Evolutionary conservation across 2,113 vertebrate species (phyloP), one percentile per base, ranked within the genome.

Genomic region (Antechinus flavipes): DNA sequence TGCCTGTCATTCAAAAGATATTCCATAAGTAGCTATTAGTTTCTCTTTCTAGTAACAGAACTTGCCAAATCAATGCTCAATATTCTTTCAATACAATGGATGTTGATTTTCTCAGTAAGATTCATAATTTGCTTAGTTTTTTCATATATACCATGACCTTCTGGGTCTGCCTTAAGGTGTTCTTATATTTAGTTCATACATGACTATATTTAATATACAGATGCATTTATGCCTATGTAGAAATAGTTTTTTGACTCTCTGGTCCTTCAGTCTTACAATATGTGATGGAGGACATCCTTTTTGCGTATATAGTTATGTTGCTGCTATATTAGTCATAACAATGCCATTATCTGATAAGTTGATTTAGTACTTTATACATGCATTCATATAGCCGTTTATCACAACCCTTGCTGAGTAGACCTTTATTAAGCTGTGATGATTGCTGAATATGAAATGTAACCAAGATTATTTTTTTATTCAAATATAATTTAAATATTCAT

Each of bases 401-500:
- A 98, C 97, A 97, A 10, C 94, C 93, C 97, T 98, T 98, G 97
- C 98, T 54, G 96, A 98, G 97, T 94, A 98, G 98, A 97, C 98
- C 97, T 98, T 99, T 99, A 99, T 99, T 99, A 99, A 99, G 97
- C 98, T 94, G 91, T 98, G 98, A 99, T 99, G 98, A 98, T 98
- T 98, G 98, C 98, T 98, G 98, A 98, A 99, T 99, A 98, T 98
- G 97, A 99, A 99, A 98, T 99, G 98, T 98, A 99, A 99, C 99
- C 98, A 99, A 99, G 98, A 99, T 99, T 99, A 99, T 99, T 99
- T 98, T 98, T 99, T 99, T 98, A 99, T 99, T 99, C 98, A 99
- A 99, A 99, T 99, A 99, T 98, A 98, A 99, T 99, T 99, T 99
- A 99, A 99, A 99, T 99, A 99, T 99, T 99, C 98, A 99, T 99